Percentiles rank a stretch among this genome's conserved stretches.
These are phyloP conservation scores for Dasysyrphus tricinctus DNA, from an alignment of 2,888 invertebrate species.

Conservation along the genomic window DNA sequence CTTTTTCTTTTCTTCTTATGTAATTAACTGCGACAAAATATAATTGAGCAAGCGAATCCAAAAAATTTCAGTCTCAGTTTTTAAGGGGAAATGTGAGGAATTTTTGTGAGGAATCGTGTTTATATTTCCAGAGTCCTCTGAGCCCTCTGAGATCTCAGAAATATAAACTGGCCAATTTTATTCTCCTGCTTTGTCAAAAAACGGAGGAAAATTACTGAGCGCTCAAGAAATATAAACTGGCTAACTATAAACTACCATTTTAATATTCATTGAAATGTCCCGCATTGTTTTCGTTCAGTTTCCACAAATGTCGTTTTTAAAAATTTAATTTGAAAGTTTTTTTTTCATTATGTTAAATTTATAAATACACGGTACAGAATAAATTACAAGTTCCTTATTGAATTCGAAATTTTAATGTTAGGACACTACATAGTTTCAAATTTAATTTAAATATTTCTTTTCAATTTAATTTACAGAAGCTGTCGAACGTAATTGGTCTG, in stretches of 20 bases:
- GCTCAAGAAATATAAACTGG: no score
- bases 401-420: neutral
- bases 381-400: neutral
- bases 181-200: no score
- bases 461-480: conserved; percentile 54
- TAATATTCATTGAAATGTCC: conserved; percentile 9
- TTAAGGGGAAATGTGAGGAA: no score
- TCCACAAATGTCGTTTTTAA: conserved; percentile 6
- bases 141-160: no score
- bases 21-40: no score
- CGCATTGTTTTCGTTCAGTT: conserved; percentile 15
- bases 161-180: no score
- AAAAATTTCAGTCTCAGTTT: no score
- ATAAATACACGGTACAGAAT: conserved; percentile 22
- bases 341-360: conserved; percentile 2
- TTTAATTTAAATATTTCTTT: neutral
- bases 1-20: no score
- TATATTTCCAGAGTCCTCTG: no score
- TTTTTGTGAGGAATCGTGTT: no score
- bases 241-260: conserved; percentile 1
- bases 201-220: no score
- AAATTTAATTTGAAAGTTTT: neutral
- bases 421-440: neutral
- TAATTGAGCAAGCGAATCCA: no score
- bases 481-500: conserved; percentile 72